Evolutionary conservation across 2,888 invertebrate species (phyloP).

Genomic region (Chloroclysta siterata): DNA sequence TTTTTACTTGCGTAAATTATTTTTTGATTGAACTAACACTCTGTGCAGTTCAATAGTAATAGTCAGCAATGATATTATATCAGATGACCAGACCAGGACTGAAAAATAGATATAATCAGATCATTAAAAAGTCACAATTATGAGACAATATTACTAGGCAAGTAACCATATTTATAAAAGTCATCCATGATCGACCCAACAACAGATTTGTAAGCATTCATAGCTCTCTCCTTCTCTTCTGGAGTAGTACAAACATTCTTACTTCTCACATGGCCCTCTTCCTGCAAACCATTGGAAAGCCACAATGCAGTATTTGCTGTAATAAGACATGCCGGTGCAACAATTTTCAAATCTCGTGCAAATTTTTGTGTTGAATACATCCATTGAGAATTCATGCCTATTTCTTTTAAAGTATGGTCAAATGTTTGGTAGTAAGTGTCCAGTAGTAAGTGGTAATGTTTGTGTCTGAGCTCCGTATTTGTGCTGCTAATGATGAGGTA

Average conservation of each 20-base stretch:
- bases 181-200: slow-evolving; percentile 68
- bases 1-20: too few relatives aligned
- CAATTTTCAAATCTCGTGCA: slow-evolving; percentile 61
- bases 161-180: slow-evolving; percentile 60
- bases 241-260: slow-evolving; percentile 56
- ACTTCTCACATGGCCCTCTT: slow-evolving; percentile 75
- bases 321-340: slow-evolving; percentile 69
- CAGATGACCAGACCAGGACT: too few relatives aligned
- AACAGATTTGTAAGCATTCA: slow-evolving; percentile 56
- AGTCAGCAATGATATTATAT: too few relatives aligned
- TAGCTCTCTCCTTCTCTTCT: slow-evolving; percentile 58
- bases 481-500: slow-evolving; percentile 71
- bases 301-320: slow-evolving; percentile 74
- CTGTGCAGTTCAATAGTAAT: too few relatives aligned
- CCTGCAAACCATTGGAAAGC: slow-evolving; percentile 70
- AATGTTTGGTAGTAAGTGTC: slow-evolving; percentile 65
- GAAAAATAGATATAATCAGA: neutral
- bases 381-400: slow-evolving; percentile 46
- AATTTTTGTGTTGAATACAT: slow-evolving; percentile 62
- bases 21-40: too few relatives aligned
- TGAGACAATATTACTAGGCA: slow-evolving; percentile 35
- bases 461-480: slow-evolving; percentile 51
- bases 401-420: slow-evolving; percentile 45
- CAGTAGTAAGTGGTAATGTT: slow-evolving; percentile 55
- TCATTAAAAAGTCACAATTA: neutral